Base-by-base conservation (phyloP, 2,113 vertebrate genomes). In the Heterocephalus glaber region DNA sequence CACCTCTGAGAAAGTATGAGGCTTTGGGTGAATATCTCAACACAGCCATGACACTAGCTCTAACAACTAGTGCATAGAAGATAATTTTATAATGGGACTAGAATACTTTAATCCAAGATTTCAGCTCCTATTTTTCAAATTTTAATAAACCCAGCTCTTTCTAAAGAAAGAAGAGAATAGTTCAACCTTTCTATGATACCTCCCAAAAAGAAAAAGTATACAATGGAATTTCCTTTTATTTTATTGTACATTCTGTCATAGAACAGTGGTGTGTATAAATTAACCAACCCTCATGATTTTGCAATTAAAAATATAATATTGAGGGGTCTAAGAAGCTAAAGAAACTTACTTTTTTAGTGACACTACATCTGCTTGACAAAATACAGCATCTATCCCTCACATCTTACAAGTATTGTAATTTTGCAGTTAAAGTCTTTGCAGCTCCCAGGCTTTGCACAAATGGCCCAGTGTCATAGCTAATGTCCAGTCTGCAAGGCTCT, bases 391-490 rank as follows among this genome's bases (percentile, higher is more conserved):
- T 14, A 10, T 10, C 41, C 47, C 35, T 52, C 41, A 72, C 20
- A 41, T 38, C 24, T 81, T 33, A 20, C 6, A 30, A 24, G 3
- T 13, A 8, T 30, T 19, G 1, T 24, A 3, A 49, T 38, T 41
- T 52, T 54, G 13, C 65, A 86, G 16, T 26, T 63, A n/a, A 76
- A 10, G 28, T 26, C 11, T n/a, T 1, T 2, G 4, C 44, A 56
- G n/a, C 3, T 35, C 41, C 56, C n/a, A 14, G 66, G 30, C 24
- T 33, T 33, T 13, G 33, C 30, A 7, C 24, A 33, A 7, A 9
- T 26, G 33, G 35, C 14, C 56, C 9, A 38, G 1, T 2, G 24
- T 44, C 7, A 12, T 4, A 28, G 2, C 22, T 47, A 2, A 2
- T 26, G 9, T 9, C n/a, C 26, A 20, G 13, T 7, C 30, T 26